Evolutionary conservation across 1,140 invertebrate species (phyloP).

Genomic region (Calosoma granatense): DNA sequence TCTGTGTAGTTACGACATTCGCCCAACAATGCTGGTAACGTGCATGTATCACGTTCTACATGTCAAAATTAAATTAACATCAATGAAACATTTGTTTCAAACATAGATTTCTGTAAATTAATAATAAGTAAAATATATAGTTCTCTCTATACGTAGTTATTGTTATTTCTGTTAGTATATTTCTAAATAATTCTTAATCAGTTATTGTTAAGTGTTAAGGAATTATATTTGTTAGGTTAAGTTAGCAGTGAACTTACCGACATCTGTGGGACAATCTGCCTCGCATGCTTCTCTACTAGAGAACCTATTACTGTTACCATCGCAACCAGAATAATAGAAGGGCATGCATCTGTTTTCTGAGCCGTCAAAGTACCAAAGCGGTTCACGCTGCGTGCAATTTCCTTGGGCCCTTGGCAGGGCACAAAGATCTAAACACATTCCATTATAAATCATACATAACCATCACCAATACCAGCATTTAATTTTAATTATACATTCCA

Average conservation of each 20-base stretch:
- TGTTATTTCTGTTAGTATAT: too few species aligned
- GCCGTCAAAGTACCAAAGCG: constrained; percentile 80
- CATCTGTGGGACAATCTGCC: constrained; percentile 63
- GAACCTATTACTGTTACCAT: constrained; percentile 85
- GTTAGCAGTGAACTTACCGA: constrained; percentile 52
- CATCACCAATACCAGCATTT: too few species aligned
- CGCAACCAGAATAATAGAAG: constrained; percentile 91
- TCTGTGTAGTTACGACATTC: constrained; percentile 68
- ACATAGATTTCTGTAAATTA: too few species aligned
- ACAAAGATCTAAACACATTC: constrained; percentile 56
- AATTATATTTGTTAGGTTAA: too few species aligned
- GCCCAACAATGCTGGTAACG: constrained; percentile 62
- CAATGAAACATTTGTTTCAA: constrained; percentile 9
- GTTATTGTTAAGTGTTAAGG: too few species aligned
- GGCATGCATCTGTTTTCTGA: constrained; percentile 80
- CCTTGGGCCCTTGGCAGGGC: constrained; percentile 65
- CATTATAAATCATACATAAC: neutral
- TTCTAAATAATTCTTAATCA: too few species aligned
- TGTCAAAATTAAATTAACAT: constrained; percentile 20
- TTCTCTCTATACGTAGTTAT: too few species aligned
- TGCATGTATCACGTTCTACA: constrained; percentile 61
- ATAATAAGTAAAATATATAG: too few species aligned
- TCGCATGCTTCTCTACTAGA: constrained; percentile 65
- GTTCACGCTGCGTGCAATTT: constrained; percentile 64
- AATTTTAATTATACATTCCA: too few species aligned